phyloP scores from a whole-genome alignment of 1,140 invertebrate genomes.

The Halesus radiatus region DNA sequence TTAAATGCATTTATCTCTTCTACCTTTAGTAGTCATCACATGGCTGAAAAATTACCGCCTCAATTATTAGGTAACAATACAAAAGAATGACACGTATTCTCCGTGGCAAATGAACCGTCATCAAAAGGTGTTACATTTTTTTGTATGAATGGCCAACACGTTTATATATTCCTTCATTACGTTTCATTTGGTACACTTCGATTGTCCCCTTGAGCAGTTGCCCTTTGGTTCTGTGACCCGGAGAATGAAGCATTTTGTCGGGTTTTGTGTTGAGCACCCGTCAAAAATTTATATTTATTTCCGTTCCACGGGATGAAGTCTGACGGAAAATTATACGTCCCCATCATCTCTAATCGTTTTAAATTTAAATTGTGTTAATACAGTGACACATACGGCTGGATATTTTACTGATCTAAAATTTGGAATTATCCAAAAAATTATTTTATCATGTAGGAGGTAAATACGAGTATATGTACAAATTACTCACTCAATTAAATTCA shows the following conservation, averaged over 20 bases:
- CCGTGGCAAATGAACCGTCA: constrained; percentile 9
- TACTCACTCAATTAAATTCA: too few relatives aligned
- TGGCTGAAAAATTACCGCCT: background rate
- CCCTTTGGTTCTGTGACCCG: background rate
- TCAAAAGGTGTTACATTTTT: constrained; percentile 16
- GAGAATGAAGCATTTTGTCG: constrained; percentile 43
- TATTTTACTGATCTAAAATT: too few relatives aligned
- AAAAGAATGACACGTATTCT: background rate
- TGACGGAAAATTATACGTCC: background rate
- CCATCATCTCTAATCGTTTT: background rate
- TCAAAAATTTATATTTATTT: constrained; percentile 55
- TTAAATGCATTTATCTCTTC: too few relatives aligned
- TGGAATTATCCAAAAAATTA: too few relatives aligned
- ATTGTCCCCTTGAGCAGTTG: background rate
- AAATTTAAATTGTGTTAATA: too few relatives aligned
- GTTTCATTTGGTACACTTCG: constrained; percentile 6
- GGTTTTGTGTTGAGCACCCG: constrained; percentile 45
- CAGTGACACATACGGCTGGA: too few relatives aligned
- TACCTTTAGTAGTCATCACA: too few relatives aligned
- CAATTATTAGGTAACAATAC: constrained; percentile 8
- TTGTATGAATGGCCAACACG: background rate
- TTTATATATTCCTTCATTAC: background rate
- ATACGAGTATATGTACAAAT: too few relatives aligned
- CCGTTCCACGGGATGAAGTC: constrained; percentile 21
- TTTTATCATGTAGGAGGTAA: too few relatives aligned